Conservation (phyloP, 2,797 vertebrate genomes). For the Mycteria americana region DNA sequence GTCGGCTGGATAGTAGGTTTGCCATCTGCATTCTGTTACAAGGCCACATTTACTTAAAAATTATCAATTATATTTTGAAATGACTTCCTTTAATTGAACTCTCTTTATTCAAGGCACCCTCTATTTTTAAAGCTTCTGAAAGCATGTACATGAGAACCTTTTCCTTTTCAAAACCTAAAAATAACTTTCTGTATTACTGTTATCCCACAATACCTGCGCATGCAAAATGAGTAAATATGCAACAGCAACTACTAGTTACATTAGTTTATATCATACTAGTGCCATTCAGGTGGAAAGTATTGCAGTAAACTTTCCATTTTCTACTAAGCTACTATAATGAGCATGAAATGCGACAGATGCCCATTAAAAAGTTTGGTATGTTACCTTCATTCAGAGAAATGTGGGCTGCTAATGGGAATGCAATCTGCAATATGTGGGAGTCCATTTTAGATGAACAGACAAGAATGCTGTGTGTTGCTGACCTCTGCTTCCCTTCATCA, state of each 20-base stretch:
- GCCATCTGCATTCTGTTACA: slow-evolving; percentile 75
- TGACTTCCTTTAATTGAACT: slow-evolving; percentile 65
- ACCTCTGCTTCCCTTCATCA: slow-evolving; percentile 31
- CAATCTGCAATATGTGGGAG: background rate
- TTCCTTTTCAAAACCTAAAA: background rate
- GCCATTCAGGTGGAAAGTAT: background rate
- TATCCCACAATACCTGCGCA: background rate
- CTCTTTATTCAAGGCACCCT: slow-evolving; percentile 44
- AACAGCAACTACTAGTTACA: background rate
- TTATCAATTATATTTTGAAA: slow-evolving; percentile 73
- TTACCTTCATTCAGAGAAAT: background rate
- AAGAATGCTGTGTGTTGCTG: background rate
- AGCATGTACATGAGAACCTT: background rate
- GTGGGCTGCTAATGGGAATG: background rate
- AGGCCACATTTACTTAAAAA: slow-evolving; percentile 78
- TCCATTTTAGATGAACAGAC: background rate
- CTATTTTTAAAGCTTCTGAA: slow-evolving; percentile 26
- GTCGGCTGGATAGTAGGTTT: slow-evolving; percentile 59
- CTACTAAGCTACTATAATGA: background rate
- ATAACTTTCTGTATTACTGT: background rate
- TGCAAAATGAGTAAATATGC: background rate
- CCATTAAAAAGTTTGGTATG: background rate
- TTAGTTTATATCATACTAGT: background rate
- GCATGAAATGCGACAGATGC: background rate
- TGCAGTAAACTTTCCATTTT: background rate